phyloP scores from a whole-genome alignment of 2,797 vertebrate species.

The Gallinago stenura region DNA sequence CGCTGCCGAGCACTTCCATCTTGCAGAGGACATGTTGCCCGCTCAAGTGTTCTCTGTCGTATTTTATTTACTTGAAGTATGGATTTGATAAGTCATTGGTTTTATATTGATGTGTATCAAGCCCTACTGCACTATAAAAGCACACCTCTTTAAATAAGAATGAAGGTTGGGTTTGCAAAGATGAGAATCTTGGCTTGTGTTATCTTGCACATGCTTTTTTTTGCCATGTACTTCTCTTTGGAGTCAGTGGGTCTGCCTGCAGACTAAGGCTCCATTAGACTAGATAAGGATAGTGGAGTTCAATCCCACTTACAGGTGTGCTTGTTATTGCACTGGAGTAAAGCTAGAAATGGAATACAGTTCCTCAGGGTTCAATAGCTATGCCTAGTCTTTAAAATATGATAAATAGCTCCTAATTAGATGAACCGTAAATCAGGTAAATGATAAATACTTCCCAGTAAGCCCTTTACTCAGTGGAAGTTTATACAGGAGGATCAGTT shows the following conservation, averaged over 20 bases:
- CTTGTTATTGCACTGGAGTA: not conserved
- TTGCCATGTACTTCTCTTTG: accelerated
- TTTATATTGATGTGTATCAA: not conserved
- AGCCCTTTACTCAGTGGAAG: not conserved
- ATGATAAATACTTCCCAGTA: slow-evolving; percentile 8
- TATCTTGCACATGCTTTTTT: not conserved
- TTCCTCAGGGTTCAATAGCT: not conserved
- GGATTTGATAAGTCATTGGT: not conserved
- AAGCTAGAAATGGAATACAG: not conserved
- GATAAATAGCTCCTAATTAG: not conserved
- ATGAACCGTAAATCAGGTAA: not conserved
- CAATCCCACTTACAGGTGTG: not conserved
- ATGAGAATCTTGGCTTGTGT: not conserved
- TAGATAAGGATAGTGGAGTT: not conserved
- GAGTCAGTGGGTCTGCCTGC: not conserved
- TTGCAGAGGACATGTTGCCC: accelerated
- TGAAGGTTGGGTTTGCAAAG: not conserved
- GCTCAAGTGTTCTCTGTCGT: not conserved
- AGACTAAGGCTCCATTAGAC: not conserved
- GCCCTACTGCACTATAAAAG: not conserved
- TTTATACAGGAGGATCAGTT: not conserved
- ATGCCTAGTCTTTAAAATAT: not conserved
- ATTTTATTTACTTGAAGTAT: not conserved
- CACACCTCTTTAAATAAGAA: accelerated
- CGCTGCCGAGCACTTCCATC: not conserved